phyloP scores from a whole-genome alignment of 1,140 invertebrate genomes.

The Drosophila pseudoobscura region DNA sequence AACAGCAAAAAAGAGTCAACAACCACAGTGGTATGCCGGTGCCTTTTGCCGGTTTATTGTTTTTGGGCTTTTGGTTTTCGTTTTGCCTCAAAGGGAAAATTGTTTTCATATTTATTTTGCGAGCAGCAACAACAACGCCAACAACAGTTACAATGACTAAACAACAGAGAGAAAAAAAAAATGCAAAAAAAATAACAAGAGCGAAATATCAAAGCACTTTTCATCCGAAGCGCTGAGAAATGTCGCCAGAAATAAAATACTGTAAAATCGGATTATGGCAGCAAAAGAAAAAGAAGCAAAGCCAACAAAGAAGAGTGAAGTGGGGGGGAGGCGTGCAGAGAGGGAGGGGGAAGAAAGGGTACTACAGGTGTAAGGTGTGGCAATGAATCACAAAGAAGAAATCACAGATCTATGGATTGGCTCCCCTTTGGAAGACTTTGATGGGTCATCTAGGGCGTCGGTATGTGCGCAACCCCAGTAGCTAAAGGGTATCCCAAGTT shows the following conservation, averaged over 20 bases:
- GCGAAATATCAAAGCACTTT: constrained; percentile 38
- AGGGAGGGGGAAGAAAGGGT: too few relatives aligned
- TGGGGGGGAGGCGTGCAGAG: too few relatives aligned
- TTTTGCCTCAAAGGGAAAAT: constrained; percentile 46
- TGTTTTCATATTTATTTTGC: constrained; percentile 63
- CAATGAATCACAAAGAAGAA: too few relatives aligned
- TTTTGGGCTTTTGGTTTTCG: constrained; percentile 23
- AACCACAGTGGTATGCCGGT: constrained; percentile 71
- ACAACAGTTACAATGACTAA: constrained; percentile 54
- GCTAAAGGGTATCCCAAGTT: neutral
- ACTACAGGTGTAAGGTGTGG: too few relatives aligned
- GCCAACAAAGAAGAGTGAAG: constrained; percentile 2
- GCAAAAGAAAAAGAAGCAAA: constrained; percentile 1
- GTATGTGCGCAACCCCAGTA: too few relatives aligned
- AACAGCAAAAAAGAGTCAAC: constrained; percentile 64
- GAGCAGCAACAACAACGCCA: constrained; percentile 24
- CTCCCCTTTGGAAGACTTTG: too few relatives aligned
- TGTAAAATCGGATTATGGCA: constrained; percentile 54
- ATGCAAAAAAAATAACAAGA: constrained; percentile 4
- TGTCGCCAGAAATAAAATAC: constrained; percentile 33
- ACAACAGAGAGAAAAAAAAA: constrained; percentile 6
- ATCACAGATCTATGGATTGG: too few relatives aligned
- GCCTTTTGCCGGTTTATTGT: constrained; percentile 51
- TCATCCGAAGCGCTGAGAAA: constrained; percentile 14
- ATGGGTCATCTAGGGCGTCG: too few relatives aligned